Evolutionary conservation across 1,140 invertebrate genomes (phyloP).

Genomic region (Littorina saxatilis): DNA sequence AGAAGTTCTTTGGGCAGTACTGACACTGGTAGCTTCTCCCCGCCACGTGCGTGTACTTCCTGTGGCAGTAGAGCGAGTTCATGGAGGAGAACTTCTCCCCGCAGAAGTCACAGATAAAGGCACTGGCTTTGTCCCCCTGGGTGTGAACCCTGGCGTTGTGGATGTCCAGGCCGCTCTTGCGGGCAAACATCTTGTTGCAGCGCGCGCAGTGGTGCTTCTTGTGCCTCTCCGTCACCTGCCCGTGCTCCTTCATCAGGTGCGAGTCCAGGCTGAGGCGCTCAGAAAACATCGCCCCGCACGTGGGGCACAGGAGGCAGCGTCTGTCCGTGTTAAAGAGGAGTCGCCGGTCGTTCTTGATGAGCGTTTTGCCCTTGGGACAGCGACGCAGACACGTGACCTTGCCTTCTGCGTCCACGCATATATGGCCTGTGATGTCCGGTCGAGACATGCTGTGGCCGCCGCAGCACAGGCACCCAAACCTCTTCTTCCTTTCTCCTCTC

Average conservation of each 20-base stretch:
- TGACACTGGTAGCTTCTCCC: neutral
- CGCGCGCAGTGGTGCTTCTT: neutral
- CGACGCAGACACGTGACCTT: neutral
- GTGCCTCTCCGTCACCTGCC: neutral
- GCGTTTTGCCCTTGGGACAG: neutral
- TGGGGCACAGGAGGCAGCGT: neutral
- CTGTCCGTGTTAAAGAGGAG: neutral
- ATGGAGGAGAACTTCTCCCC: slow-evolving; percentile 6
- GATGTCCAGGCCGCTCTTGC: neutral
- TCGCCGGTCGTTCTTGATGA: neutral
- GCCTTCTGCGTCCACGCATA: neutral
- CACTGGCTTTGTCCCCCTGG: neutral
- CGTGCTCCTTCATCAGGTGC: slow-evolving; percentile 2
- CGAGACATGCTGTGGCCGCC: neutral
- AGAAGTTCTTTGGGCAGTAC: neutral
- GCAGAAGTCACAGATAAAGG: neutral
- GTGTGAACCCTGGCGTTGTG: neutral
- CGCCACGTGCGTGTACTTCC: neutral
- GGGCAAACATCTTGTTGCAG: neutral
- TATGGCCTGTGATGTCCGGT: neutral
- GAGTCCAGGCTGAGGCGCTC: neutral
- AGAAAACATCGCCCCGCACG: neutral
- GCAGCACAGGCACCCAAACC: neutral
- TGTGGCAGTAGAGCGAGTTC: neutral
- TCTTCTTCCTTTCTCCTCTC: neutral